Evolutionary conservation across 2,113 vertebrate genomes (phyloP).

Genomic region (Seriola aureovittata): DNA sequence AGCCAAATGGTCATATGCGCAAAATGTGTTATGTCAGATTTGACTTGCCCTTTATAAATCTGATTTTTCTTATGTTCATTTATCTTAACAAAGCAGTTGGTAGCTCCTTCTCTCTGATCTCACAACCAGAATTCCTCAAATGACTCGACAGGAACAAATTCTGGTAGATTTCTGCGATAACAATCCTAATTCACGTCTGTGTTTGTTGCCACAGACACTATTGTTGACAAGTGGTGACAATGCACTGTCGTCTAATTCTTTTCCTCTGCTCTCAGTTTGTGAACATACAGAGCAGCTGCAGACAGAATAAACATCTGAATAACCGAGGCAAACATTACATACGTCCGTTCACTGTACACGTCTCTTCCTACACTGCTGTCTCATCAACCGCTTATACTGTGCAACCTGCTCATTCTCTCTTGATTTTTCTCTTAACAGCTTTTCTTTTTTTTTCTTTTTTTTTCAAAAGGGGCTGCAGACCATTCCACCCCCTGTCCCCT

Average conservation of each 20-base stretch:
- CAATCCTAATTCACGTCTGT: background rate
- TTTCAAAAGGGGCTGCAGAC: background rate
- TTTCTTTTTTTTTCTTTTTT: background rate
- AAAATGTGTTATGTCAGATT: background rate
- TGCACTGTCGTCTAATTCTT: background rate
- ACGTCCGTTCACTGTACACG: background rate
- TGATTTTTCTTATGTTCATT: background rate
- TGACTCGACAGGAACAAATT: conserved; percentile 4
- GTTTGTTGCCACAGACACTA: background rate
- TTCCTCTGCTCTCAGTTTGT: background rate
- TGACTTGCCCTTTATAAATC: background rate
- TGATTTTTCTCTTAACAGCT: conserved; percentile 23
- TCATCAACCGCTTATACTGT: background rate
- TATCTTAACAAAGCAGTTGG: background rate
- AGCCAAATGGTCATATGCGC: background rate
- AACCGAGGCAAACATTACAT: background rate
- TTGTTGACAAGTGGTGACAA: background rate
- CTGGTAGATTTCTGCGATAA: background rate
- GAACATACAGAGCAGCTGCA: background rate
- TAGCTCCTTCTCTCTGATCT: conserved; percentile 8
- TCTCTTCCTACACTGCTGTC: background rate
- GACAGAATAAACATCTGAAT: background rate
- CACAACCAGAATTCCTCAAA: background rate
- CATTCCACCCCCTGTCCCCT: conserved; percentile 1
- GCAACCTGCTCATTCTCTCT: conserved; percentile 6